Evolutionary conservation across 2,888 invertebrate genomes (phyloP).

Genomic region (Phytoseiulus persimilis): DNA sequence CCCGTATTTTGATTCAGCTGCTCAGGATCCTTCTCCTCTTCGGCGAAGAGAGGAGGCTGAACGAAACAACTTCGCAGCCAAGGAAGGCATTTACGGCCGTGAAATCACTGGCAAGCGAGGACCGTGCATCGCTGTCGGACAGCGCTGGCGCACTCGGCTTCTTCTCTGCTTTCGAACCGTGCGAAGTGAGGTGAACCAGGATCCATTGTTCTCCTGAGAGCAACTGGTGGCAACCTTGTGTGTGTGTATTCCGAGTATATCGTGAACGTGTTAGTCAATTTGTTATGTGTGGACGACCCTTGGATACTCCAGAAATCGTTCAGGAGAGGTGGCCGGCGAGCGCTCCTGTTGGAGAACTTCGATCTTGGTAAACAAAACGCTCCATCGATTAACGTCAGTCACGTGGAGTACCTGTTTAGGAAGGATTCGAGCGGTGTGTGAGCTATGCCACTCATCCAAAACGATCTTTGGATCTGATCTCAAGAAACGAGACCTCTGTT

Average conservation of each 20-base stretch:
- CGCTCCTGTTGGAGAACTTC: not conserved
- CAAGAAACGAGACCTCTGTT: no score
- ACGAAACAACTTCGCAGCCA: not conserved
- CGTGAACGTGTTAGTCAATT: not conserved
- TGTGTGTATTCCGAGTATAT: not conserved
- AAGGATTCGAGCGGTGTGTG: no score
- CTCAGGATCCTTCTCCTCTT: not conserved
- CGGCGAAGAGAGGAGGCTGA: slow-evolving; percentile 5
- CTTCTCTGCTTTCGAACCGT: not conserved
- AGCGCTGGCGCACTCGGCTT: not conserved
- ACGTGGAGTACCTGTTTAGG: not conserved
- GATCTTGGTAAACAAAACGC: not conserved
- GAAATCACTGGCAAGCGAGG: not conserved
- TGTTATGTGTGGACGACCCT: not conserved
- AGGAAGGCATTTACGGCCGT: not conserved
- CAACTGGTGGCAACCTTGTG: not conserved
- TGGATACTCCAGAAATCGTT: not conserved
- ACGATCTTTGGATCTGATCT: no score
- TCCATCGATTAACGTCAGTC: not conserved
- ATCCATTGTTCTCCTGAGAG: not conserved
- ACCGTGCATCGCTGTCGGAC: not conserved
- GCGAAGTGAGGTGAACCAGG: not conserved
- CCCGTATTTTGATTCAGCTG: not conserved
- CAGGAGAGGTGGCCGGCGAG: not conserved
- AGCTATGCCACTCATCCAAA: no score